These are phyloP conservation scores for Xiphorhynchus erythropygius DNA, from an alignment of 2,797 vertebrate genomes.

Conservation along the genomic window DNA sequence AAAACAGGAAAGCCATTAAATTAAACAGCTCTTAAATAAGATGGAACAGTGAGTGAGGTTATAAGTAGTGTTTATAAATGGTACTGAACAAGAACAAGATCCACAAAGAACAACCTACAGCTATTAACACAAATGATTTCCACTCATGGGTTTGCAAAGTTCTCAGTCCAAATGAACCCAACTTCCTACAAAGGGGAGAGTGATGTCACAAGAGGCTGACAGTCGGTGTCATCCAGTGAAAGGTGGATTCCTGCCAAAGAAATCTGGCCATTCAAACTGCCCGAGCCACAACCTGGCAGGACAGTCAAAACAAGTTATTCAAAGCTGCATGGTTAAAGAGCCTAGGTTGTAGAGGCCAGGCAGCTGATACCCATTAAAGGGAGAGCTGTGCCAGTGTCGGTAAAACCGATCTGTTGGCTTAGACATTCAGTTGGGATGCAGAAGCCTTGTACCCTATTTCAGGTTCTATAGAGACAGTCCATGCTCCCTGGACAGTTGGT, in stretches of 20 bases:
- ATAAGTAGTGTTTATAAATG: background rate
- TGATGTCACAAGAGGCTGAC: background rate
- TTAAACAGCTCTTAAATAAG: constrained; percentile 11
- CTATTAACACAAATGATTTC: background rate
- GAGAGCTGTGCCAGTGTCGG: background rate
- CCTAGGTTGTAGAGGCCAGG: background rate
- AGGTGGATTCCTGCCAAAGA: background rate
- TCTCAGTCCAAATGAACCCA: background rate
- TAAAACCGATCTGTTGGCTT: background rate
- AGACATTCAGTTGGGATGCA: background rate
- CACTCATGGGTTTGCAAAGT: background rate
- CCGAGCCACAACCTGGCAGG: background rate
- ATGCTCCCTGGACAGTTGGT: background rate
- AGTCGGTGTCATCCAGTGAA: background rate
- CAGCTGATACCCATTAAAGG: background rate
- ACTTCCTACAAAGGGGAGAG: background rate
- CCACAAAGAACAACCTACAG: background rate
- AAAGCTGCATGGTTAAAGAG: background rate
- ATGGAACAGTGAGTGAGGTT: background rate
- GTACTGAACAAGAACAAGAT: background rate
- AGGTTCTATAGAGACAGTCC: background rate
- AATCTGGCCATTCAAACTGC: background rate
- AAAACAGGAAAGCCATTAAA: background rate
- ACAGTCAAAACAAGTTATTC: background rate
- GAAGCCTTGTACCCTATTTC: background rate